Percentiles rank a stretch among this genome's conserved stretches.
These are phyloP conservation scores for Stictocephala bisonia DNA, from an alignment of 2,888 invertebrate species.

Conservation along the genomic window DNA sequence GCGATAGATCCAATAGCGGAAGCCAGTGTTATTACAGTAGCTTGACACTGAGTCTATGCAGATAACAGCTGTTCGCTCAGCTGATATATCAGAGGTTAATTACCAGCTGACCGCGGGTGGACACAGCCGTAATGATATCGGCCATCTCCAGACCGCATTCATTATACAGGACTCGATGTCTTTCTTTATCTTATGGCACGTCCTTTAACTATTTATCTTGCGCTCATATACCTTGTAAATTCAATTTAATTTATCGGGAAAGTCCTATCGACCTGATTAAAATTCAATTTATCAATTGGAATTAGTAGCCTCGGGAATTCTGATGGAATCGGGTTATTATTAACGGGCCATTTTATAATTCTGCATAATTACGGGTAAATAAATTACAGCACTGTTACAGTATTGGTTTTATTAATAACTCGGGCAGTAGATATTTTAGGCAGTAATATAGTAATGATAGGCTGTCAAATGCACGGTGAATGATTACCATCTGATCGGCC, in stretches of 20 bases:
- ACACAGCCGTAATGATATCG: constrained; percentile 13
- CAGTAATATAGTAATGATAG: too few relatives aligned
- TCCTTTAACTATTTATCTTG: constrained; percentile 37
- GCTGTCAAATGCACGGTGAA: too few relatives aligned
- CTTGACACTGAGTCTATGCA: too few relatives aligned
- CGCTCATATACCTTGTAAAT: constrained; percentile 35
- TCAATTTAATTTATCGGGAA: constrained; percentile 32
- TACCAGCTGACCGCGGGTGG: constrained; percentile 19
- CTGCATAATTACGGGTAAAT: not conserved
- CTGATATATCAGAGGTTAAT: constrained; percentile 31
- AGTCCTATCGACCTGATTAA: constrained; percentile 6
- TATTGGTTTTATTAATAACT: too few relatives aligned
- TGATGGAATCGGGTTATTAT: not conserved
- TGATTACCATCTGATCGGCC: too few relatives aligned
- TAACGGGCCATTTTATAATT: not conserved
- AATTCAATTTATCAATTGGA: constrained; percentile 29
- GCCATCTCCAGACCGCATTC: constrained; percentile 30
- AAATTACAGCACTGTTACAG: not conserved
- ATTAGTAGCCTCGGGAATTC: not conserved
- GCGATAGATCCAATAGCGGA: too few relatives aligned
- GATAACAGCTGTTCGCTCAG: too few relatives aligned
- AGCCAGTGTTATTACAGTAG: too few relatives aligned
- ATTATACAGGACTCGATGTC: constrained; percentile 22
- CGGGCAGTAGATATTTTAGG: too few relatives aligned
- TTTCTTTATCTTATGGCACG: constrained; percentile 22